Conservation (phyloP, 2,888 invertebrate genomes). For the Mallateleia sp. region DNA sequence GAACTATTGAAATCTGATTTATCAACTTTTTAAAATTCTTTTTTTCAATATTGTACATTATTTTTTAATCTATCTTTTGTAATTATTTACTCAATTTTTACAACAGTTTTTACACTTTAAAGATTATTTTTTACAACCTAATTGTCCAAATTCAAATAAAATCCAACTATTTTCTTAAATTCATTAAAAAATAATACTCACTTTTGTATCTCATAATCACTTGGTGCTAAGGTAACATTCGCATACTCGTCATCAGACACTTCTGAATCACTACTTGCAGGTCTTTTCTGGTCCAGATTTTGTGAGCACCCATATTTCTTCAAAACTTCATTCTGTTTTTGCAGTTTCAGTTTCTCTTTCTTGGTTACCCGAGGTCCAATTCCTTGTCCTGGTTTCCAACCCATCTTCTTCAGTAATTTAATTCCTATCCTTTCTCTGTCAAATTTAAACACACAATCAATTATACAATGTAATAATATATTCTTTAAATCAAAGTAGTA, state of each 20-base stretch:
- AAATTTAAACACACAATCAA: conserved; percentile 18
- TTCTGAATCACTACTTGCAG: conserved; percentile 85
- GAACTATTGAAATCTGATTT: no score
- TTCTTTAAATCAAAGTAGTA: no score
- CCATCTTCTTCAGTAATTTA: conserved; percentile 96
- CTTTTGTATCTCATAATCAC: conserved; percentile 94
- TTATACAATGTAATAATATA: no score
- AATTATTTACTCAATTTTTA: no score
- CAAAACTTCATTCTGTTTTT: conserved; percentile 83
- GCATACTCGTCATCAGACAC: conserved; percentile 91
- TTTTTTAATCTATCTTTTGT: no score
- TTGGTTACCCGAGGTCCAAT: conserved; percentile 92
- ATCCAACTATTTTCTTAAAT: no score
- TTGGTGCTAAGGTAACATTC: conserved; percentile 93
- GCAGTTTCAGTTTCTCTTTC: conserved; percentile 87
- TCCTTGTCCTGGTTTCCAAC: conserved; percentile 97
- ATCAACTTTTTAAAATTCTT: no score
- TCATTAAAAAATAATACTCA: no score
- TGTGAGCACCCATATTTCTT: conserved; percentile 91
- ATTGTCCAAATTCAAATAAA: no score
- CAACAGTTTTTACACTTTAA: no score
- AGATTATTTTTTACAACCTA: no score
- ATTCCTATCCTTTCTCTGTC: conserved; percentile 96
- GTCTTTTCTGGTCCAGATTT: conserved; percentile 83
- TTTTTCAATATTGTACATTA: no score